Base-by-base conservation (phyloP, 1,140 invertebrate genomes). In the Mamestra configurata region DNA sequence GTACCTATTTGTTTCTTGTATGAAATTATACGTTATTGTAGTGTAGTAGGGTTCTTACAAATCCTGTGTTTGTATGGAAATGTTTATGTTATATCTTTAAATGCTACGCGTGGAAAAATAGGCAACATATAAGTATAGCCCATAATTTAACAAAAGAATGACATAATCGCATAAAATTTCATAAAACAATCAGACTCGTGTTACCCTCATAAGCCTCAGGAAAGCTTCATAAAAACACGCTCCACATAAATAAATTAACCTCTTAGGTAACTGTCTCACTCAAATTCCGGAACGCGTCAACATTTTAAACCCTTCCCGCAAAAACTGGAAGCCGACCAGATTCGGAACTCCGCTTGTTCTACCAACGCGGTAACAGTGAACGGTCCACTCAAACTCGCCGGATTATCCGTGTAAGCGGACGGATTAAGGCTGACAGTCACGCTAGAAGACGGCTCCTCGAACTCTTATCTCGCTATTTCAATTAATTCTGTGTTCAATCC, bases 321-420 rank as follows among this genome's bases (percentile, higher is more conserved):
- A 78, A 79, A 79, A 79, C 68, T 72, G 55, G 11, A 72, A 79
- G n/a, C 78, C 78, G 70, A 20, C 37, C 35, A 72, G 78, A 37
- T 66, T 72, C 27, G 37, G 55, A 27, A 53, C 37, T 22, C 35
- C 77, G 20, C 49, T 20, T 18, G 15, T 24, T 24, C 37, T 27
- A 13, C 8, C 24, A 70, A 79, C 66, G 66, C 35, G 64, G 53
- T 57, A 71, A 8, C 51, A 27, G 55, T 59, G 79, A 86, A 55
- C 81, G 43, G 83, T 86, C 80, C 81, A 82, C 70, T 79, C 57
- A 79, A 55, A 78, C 79, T 79, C 57, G 64, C 78, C 59, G 81
- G 81, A 81, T 86, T 84, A 84, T 80, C 73, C 72, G 57, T 79
- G 68, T 79, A 79, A 79, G 77, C 77, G 66, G 24, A 22, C 11